Conservation (phyloP, 1,140 invertebrate species). For the Gonioctena quinquepunctata region DNA sequence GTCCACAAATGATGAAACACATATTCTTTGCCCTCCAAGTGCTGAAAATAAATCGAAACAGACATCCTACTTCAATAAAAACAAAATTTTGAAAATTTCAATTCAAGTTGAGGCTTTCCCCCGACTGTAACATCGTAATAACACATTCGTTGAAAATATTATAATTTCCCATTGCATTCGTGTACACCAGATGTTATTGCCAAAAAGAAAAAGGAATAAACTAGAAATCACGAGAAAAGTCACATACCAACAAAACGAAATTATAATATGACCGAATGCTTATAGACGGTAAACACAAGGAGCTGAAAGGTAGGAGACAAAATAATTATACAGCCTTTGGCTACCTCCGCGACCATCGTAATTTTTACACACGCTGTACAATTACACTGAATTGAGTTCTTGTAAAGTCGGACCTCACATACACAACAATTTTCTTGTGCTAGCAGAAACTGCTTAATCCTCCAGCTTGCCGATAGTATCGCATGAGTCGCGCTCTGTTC, state of each 20-base stretch:
- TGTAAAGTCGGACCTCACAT: conserved; percentile 11
- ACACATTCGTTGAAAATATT: too few relatives aligned
- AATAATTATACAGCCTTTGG: conserved; percentile 19
- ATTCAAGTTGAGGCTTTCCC: too few relatives aligned
- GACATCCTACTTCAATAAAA: too few relatives aligned
- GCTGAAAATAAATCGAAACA: too few relatives aligned
- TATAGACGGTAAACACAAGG: conserved; percentile 1
- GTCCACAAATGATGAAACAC: too few relatives aligned
- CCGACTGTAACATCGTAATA: too few relatives aligned
- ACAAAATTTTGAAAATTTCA: too few relatives aligned
- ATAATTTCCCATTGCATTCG: too few relatives aligned
- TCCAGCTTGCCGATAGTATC: not conserved
- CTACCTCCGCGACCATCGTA: not conserved
- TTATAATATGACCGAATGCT: not conserved
- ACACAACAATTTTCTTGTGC: conserved; percentile 19
- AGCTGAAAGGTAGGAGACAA: conserved; percentile 22
- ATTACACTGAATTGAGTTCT: conserved; percentile 21
- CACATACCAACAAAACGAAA: not conserved
- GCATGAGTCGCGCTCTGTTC: not conserved
- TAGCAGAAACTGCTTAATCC: conserved; percentile 18
- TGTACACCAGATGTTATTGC: too few relatives aligned
- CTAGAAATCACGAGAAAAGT: not conserved
- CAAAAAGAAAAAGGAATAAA: too few relatives aligned
- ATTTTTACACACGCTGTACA: conserved; percentile 9
- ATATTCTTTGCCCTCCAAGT: too few relatives aligned